These are phyloP conservation scores for Chouioia cunea DNA, from an alignment of 2,888 invertebrate genomes.

Conservation along the genomic window DNA sequence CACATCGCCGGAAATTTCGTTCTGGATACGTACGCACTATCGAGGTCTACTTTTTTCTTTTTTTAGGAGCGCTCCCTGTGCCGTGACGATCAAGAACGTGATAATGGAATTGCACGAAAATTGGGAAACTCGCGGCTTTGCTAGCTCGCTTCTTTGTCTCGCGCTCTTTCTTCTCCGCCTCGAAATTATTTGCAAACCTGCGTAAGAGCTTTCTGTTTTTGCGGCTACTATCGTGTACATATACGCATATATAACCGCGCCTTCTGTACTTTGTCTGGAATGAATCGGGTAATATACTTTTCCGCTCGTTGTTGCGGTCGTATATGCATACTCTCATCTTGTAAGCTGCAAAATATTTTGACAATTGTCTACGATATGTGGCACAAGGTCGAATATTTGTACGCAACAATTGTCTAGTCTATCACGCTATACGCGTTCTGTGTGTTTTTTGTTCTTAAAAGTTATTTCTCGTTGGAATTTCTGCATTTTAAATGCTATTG, in stretches of 20 bases:
- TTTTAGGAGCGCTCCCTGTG: constrained; percentile 32
- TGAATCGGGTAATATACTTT: constrained; percentile 19
- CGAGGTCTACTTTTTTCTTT: background rate
- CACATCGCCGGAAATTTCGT: background rate
- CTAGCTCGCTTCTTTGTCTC: constrained; percentile 25
- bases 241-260: background rate
- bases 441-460: no score
- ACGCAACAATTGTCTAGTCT: no score
- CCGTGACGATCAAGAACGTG: constrained; percentile 50
- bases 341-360: constrained; percentile 21
- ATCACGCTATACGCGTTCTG: no score
- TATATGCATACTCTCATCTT: no score
- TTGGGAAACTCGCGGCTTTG: constrained; percentile 34
- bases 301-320: background rate
- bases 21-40: background rate
- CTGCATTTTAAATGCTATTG: no score
- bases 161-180: constrained; percentile 12
- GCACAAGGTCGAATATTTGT: constrained; percentile 15
- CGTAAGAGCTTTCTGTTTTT: constrained; percentile 21
- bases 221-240: background rate
- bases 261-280: background rate
- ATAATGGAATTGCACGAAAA: constrained; percentile 44
- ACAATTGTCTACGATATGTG: background rate
- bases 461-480: no score
- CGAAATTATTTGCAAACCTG: constrained; percentile 24